Evolutionary conservation across 2,113 vertebrate genomes (phyloP).

Genomic region (Anhinga rufa): DNA sequence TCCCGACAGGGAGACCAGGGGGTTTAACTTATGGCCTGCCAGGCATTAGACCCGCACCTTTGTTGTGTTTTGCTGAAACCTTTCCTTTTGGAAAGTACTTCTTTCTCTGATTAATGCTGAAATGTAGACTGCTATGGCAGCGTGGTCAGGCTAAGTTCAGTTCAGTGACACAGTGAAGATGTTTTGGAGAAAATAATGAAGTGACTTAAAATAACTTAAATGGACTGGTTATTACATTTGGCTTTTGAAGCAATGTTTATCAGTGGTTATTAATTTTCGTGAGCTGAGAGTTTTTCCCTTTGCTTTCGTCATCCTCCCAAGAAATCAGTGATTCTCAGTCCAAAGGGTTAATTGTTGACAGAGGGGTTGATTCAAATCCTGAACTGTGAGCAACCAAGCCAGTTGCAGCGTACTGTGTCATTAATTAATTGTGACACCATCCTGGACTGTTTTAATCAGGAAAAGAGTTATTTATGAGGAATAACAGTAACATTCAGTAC

Average conservation of each 20-base stretch:
- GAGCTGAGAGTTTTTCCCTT: not conserved
- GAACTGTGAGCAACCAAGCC: not conserved
- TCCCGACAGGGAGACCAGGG: too few species aligned
- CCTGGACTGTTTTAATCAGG: not conserved
- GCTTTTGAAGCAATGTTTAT: not conserved
- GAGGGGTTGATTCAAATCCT: not conserved
- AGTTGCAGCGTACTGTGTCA: not conserved
- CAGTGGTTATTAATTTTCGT: not conserved
- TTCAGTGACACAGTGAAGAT: not conserved
- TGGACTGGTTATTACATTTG: not conserved
- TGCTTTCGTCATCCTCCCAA: not conserved
- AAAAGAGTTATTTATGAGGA: constrained; percentile 15
- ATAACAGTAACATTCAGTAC: constrained; percentile 2
- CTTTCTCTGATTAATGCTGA: not conserved
- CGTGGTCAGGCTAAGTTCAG: rapidly evolving
- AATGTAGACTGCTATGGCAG: rapidly evolving
- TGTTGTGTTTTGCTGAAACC: not conserved
- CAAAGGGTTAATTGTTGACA: not conserved
- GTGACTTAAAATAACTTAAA: not conserved
- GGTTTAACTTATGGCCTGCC: not conserved
- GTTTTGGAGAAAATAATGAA: not conserved
- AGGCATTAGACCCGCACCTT: not conserved
- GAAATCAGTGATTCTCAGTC: not conserved
- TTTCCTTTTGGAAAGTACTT: not conserved
- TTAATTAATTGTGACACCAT: not conserved